These are phyloP conservation scores for Paradoxurus hermaphroditus DNA, from an alignment of 2,113 vertebrate genomes.

Conservation along the genomic window DNA sequence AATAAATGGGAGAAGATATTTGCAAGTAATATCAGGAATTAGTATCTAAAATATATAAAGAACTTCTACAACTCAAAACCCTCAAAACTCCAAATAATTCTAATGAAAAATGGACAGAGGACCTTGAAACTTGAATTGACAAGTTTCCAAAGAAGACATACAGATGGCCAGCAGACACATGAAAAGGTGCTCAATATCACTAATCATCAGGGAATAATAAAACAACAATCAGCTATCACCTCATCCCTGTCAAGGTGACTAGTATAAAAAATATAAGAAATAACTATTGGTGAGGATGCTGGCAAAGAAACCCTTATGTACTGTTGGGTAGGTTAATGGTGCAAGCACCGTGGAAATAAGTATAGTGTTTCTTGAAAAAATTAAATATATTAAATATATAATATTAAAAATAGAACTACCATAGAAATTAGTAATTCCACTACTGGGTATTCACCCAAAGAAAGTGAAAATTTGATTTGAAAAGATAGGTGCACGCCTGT, in stretches of 20 bases:
- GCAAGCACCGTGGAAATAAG: not conserved
- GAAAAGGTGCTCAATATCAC: not conserved
- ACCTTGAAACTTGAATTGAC: not conserved
- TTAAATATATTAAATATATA: not conserved
- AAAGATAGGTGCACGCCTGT: not conserved
- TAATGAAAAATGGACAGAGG: not conserved
- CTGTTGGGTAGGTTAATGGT: not conserved
- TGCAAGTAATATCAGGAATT: not conserved
- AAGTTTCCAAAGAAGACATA: not conserved
- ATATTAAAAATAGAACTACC: not conserved
- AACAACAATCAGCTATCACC: not conserved
- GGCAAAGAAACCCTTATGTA: not conserved
- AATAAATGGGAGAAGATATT: not conserved
- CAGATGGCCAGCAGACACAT: not conserved
- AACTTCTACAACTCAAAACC: not conserved
- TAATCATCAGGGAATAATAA: not conserved
- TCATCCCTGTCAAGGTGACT: not conserved
- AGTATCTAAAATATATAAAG: not conserved
- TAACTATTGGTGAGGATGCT: not conserved
- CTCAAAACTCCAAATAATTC: not conserved
- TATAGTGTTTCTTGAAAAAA: not conserved
- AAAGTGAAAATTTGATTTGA: not conserved
- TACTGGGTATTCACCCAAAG: not conserved
- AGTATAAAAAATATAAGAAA: not conserved
- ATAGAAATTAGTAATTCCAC: not conserved